Conservation (phyloP, 2,888 invertebrate genomes). For the Eristalis arbustorum region DNA sequence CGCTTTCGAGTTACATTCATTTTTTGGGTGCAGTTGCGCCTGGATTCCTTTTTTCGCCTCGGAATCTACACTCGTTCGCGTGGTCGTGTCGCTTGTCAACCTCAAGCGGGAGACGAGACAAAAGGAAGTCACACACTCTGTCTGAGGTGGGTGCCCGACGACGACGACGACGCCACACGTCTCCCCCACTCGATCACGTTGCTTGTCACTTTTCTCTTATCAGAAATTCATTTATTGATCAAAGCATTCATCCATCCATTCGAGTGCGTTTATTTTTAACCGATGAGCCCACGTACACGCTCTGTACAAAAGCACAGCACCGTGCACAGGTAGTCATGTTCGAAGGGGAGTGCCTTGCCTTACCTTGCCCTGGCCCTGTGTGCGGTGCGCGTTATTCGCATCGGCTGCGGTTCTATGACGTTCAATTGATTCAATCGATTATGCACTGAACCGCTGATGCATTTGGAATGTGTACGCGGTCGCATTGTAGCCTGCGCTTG, state of each 20-base stretch:
- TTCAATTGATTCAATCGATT: background rate
- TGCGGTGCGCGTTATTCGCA: background rate
- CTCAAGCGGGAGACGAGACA: background rate
- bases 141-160: background rate
- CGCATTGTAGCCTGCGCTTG: no score
- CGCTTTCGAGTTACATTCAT: background rate
- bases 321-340: background rate
- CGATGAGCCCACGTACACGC: background rate
- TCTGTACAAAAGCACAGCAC: background rate
- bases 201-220: background rate
- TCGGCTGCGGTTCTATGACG: background rate
- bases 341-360: background rate
- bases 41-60: background rate
- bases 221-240: background rate
- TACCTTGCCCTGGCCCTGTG: background rate
- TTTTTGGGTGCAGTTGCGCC: background rate
- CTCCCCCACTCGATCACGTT: background rate
- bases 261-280: constrained; percentile 29
- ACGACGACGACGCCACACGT: background rate
- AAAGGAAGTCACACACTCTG: background rate
- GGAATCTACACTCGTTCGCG: background rate
- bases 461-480: background rate
- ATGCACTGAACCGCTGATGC: background rate
- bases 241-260: constrained; percentile 14
- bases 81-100: background rate